Conservation (phyloP, 1,140 invertebrate genomes). For the Prorops nasuta region DNA sequence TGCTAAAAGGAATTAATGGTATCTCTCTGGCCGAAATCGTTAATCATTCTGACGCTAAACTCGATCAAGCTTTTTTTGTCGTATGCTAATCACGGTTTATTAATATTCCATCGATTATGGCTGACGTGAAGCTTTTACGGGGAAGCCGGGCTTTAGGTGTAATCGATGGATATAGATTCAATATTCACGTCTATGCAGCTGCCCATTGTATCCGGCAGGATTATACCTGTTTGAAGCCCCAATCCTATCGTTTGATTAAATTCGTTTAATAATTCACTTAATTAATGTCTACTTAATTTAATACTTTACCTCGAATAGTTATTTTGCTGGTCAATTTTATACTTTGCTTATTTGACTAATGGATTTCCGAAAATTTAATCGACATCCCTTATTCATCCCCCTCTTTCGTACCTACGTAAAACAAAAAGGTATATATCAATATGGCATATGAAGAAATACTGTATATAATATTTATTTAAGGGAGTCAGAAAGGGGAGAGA, state of each 20-base stretch:
- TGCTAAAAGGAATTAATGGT: conserved; percentile 13
- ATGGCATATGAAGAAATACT: too few relatives aligned
- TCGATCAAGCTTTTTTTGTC: conserved; percentile 27
- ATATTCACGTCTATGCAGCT: conserved; percentile 12
- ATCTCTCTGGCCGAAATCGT: conserved; percentile 15
- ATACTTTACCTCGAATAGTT: too few relatives aligned
- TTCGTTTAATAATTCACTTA: too few relatives aligned
- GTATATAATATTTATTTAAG: too few relatives aligned
- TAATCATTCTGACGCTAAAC: conserved; percentile 27
- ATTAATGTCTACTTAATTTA: too few relatives aligned
- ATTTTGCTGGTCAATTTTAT: too few relatives aligned
- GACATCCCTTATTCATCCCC: too few relatives aligned
- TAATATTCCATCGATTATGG: conserved; percentile 33
- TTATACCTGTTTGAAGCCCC: conserved; percentile 27
- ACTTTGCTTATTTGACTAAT: too few relatives aligned
- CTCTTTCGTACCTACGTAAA: too few relatives aligned
- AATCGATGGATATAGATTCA: conserved; percentile 26
- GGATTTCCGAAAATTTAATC: too few relatives aligned
- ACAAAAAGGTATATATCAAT: too few relatives aligned
- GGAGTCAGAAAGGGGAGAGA: too few relatives aligned
- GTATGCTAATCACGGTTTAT: conserved; percentile 35
- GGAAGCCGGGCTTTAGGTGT: conserved; percentile 2
- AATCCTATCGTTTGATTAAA: conserved; percentile 20
- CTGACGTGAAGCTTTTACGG: conserved; percentile 18
- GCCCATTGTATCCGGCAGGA: conserved; percentile 24